These are phyloP conservation scores for Rhinichthys osculus DNA, from an alignment of 2,797 vertebrate genomes.

Conservation along the genomic window DNA sequence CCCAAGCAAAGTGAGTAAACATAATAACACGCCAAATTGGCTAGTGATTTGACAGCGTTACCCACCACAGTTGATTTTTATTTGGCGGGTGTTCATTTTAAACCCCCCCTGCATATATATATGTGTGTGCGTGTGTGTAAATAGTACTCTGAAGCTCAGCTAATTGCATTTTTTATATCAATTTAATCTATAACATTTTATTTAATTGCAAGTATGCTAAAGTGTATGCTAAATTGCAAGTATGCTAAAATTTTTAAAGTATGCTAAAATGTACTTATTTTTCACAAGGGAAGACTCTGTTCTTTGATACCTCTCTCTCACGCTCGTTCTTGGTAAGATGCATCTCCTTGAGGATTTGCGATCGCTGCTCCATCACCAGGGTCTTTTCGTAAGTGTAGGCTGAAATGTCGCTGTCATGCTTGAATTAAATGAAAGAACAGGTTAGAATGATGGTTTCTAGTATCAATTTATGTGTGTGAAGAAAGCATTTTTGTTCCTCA, in stretches of 20 bases:
- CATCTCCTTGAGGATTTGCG: conserved; percentile 98
- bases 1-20: too few relatives aligned
- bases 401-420: conserved; percentile 95
- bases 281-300: neutral
- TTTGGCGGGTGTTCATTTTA: too few relatives aligned
- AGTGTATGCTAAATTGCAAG: too few relatives aligned
- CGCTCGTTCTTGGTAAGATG: conserved; percentile 96
- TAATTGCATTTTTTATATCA: neutral
- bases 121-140: too few relatives aligned
- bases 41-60: too few relatives aligned
- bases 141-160: neutral
- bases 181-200: neutral
- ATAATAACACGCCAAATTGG: too few relatives aligned
- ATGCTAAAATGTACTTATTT: neutral
- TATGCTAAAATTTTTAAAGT: neutral
- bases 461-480: neutral
- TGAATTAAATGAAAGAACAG: conserved; percentile 7
- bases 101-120: too few relatives aligned
- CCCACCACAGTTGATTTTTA: too few relatives aligned
- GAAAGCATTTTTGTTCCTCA: conserved; percentile 70
- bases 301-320: conserved; percentile 88
- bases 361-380: conserved; percentile 94
- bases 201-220: neutral
- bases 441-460: neutral
- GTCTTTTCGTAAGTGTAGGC: conserved; percentile 99